Evolutionary conservation across 2,888 invertebrate genomes (phyloP), one percentile per base, ranked within the genome.

Genomic region (Eulithis testata): DNA sequence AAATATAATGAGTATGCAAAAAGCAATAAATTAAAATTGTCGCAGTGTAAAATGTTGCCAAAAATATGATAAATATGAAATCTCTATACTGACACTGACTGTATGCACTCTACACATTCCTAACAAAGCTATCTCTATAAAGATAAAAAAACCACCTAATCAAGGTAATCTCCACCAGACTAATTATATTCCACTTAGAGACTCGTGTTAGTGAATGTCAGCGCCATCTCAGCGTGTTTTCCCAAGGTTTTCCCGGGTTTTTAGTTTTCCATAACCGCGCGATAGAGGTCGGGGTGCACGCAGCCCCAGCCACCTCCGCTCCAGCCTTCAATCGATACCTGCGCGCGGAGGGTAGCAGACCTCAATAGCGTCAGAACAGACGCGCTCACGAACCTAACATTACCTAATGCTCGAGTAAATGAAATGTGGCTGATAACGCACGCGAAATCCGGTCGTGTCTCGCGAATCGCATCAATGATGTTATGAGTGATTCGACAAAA

Each of bases 281-380:
- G 78, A 77, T 78, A 87, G 90, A 88, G 91, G 90, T 74, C 76
- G 75, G 76, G 72, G 67, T 75, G 78, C 75, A 81, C 79, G 77
- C 70, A 81, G 78, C 76, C 78, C 52, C 43, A 37, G 54, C 80
- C 82, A 84, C 82, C 84, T 88, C 8, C 36, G 12, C n/a, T 4
- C 49, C 49, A 49, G 49, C 80, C 81, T 85, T 83, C 84, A 88
- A 93, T 93, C 92, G 84, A 92, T 93, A 91, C 84, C 82, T 86
- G 87, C 87, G 88, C 89, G 76, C 76, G 75, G 75, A 68, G 76
- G 72, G 75, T 72, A 76, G 75, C 66, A 76, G 77, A 76, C 81
- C 87, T 84, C 82, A 76, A 85, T 81, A 88, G 88, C 85, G 87
- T 83, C 84, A 85, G 77, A 80, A 76, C 77, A 77, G 79, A 80